Evolutionary conservation across 2,888 invertebrate genomes (phyloP).

Genomic region (Carcina quercana): DNA sequence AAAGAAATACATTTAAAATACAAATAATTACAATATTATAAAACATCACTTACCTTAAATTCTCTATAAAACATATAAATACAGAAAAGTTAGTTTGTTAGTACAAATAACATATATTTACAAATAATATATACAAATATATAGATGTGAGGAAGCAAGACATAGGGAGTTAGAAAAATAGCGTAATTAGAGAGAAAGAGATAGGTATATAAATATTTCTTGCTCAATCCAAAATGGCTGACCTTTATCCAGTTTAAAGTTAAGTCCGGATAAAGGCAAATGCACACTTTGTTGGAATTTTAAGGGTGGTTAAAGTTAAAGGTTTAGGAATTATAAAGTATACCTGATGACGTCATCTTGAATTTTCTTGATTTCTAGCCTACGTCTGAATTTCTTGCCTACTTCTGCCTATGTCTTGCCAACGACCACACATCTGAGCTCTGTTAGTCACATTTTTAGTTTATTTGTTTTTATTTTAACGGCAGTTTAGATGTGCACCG

Average conservation of each 20-base stretch:
- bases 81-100: conserved; percentile 27
- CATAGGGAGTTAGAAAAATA: conserved; percentile 67
- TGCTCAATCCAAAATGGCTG: too few relatives aligned
- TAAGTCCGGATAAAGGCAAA: too few relatives aligned
- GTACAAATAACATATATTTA: conserved; percentile 20
- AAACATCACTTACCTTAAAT: conserved; percentile 25
- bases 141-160: conserved; percentile 68
- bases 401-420: conserved; percentile 66
- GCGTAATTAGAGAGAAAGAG: conserved; percentile 34
- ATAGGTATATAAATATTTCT: conserved; percentile 22
- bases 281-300: too few relatives aligned
- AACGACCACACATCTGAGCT: conserved; percentile 69
- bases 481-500: too few relatives aligned
- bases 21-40: conserved; percentile 3
- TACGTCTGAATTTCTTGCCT: conserved; percentile 20
- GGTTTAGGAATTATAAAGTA: too few relatives aligned
- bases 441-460: conserved; percentile 41
- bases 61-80: conserved; percentile 1
- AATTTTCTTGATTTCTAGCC: too few relatives aligned
- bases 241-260: too few relatives aligned
- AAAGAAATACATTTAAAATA: too few relatives aligned
- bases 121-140: conserved; percentile 17
- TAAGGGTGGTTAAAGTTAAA: too few relatives aligned
- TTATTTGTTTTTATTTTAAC: too few relatives aligned
- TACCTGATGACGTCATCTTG: conserved; percentile 48